Conservation (phyloP, 2,113 vertebrate genomes). For the Prietella phreatophila region DNA sequence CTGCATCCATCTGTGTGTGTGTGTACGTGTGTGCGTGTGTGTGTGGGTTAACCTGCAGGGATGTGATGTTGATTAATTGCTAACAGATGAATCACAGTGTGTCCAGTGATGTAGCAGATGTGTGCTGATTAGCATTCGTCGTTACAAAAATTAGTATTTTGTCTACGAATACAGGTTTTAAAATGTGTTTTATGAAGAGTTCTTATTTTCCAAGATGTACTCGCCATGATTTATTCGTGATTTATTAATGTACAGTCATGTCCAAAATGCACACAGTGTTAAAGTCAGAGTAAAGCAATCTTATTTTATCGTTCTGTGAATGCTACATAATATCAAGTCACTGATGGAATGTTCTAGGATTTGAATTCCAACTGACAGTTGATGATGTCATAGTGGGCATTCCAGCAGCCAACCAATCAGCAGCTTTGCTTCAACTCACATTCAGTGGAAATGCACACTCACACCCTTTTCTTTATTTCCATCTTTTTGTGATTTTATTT, state of each 20-base stretch:
- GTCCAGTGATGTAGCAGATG: slow-evolving; percentile 17
- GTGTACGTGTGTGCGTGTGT: neutral
- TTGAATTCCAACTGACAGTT: neutral
- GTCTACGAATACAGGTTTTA: neutral
- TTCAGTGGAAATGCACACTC: no score
- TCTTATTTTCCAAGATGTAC: neutral
- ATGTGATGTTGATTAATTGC: slow-evolving; percentile 32
- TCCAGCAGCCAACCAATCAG: neutral
- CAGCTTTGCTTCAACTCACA: neutral
- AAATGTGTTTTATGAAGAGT: neutral
- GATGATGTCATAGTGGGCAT: neutral
- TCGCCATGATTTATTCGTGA: neutral
- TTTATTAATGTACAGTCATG: neutral
- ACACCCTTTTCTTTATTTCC: neutral
- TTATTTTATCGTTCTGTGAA: no score
- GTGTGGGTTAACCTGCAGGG: neutral
- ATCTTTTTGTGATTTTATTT: no score
- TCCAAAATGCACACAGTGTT: neutral
- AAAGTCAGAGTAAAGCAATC: neutral
- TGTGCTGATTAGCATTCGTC: slow-evolving; percentile 13
- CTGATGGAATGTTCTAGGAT: neutral
- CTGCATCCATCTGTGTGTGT: neutral
- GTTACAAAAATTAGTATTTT: neutral
- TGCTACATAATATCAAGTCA: neutral
- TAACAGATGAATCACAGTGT: slow-evolving; percentile 31